phyloP scores from a whole-genome alignment of 1,140 invertebrate genomes.

The Aethina tumida region DNA sequence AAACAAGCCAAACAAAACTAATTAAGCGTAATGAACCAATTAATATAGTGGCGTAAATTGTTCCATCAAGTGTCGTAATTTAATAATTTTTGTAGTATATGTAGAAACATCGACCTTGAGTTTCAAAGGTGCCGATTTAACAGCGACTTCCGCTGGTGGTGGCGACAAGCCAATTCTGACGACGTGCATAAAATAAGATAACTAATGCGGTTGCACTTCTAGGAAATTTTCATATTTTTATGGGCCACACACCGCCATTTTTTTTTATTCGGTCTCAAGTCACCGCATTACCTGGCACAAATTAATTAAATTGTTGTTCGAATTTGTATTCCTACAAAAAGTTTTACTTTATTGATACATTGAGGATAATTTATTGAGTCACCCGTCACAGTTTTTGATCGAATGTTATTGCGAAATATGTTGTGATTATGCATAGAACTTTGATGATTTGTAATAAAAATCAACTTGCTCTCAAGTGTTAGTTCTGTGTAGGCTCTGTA shows the following conservation, averaged over 20 bases:
- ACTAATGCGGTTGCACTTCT: background rate
- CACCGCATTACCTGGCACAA: background rate
- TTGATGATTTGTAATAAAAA: too few relatives aligned
- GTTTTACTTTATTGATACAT: too few relatives aligned
- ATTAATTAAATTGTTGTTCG: conserved; percentile 2
- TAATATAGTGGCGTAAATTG: background rate
- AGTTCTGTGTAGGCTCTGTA: too few relatives aligned
- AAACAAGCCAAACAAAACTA: conserved; percentile 1
- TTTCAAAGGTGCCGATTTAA: conserved; percentile 1
- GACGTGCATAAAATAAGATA: too few relatives aligned
- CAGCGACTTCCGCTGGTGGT: conserved; percentile 1
- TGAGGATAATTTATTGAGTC: too few relatives aligned
- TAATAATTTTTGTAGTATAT: background rate
- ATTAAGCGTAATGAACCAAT: background rate
- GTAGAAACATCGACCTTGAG: conserved; percentile 1
- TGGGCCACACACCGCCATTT: background rate
- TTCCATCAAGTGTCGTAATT: background rate
- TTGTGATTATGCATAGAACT: too few relatives aligned
- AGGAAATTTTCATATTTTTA: background rate
- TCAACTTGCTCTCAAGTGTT: too few relatives aligned
- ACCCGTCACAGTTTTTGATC: too few relatives aligned
- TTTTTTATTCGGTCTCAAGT: background rate
- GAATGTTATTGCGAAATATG: too few relatives aligned
- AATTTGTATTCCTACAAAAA: conserved; percentile 1
- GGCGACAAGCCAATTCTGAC: conserved; percentile 1